phyloP scores from a whole-genome alignment of 64 coral and sea anemone species.

The Stichodactyla mertensii region DNA sequence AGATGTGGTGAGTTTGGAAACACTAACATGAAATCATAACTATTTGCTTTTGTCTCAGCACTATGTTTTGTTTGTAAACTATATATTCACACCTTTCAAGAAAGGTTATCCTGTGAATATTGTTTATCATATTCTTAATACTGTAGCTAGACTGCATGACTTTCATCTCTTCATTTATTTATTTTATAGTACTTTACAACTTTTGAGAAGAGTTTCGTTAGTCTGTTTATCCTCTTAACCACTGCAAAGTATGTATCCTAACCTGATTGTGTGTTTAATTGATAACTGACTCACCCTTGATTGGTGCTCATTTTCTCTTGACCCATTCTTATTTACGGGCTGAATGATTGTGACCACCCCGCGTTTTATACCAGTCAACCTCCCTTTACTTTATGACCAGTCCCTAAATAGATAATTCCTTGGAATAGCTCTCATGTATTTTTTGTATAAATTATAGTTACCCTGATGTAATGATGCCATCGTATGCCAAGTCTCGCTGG shows the following conservation, averaged over 20 bases:
- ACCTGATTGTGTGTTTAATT: not conserved
- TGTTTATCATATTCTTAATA: not conserved
- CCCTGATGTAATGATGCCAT: conserved; percentile 99
- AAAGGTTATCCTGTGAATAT: too few relatives aligned
- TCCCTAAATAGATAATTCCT: too few relatives aligned
- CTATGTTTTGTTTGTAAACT: too few relatives aligned
- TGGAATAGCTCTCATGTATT: too few relatives aligned
- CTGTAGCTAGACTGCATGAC: not conserved
- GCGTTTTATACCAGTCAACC: too few relatives aligned
- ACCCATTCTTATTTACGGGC: too few relatives aligned
- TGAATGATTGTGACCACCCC: too few relatives aligned
- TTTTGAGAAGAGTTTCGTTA: conserved; percentile 84
- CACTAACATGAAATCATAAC: not conserved
- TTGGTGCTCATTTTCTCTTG: too few relatives aligned
- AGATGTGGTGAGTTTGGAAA: conserved; percentile 59
- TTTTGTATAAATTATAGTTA: conserved; percentile 45
- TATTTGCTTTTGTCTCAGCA: not conserved
- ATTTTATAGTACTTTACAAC: conserved; percentile 66
- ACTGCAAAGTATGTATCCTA: conserved; percentile 84
- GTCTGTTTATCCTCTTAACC: conserved; percentile 91
- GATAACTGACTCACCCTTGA: too few relatives aligned
- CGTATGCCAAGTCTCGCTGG: conserved; percentile 63
- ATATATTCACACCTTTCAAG: too few relatives aligned
- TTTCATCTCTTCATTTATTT: not conserved
- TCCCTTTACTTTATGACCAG: too few relatives aligned